These are phyloP conservation scores for Anoura caudifer DNA, from an alignment of 2,113 vertebrate species.

Conservation along the genomic window DNA sequence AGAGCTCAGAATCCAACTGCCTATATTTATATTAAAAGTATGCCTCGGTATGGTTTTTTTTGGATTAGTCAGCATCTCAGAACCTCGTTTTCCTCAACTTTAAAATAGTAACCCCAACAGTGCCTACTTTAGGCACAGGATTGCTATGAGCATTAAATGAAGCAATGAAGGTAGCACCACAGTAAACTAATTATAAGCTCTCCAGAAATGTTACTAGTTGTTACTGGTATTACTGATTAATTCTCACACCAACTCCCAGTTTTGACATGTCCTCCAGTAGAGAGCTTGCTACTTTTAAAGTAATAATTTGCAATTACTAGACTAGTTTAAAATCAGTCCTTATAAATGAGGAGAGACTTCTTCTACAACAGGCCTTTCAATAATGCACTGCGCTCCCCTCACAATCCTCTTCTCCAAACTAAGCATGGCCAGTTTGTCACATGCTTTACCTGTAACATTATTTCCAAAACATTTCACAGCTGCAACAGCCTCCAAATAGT, in stretches of 20 bases:
- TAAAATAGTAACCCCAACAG: not conserved
- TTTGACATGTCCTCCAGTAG: not conserved
- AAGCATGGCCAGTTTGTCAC: not conserved
- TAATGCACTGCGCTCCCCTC: not conserved
- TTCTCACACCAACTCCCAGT: not conserved
- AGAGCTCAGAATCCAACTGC: not conserved
- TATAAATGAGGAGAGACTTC: not conserved
- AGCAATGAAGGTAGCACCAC: not conserved
- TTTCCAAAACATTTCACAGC: not conserved
- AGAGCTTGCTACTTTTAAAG: not conserved
- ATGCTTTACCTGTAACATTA: not conserved
- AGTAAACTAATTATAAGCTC: not conserved
- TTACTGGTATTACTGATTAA: not conserved
- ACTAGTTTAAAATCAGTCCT: not conserved
- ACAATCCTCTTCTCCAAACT: not conserved
- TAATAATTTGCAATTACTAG: not conserved
- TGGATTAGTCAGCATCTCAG: not conserved
- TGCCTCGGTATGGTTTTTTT: not conserved
- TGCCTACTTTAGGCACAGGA: not conserved
- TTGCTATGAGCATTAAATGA: not conserved
- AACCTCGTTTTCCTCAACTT: not conserved
- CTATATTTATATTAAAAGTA: not conserved
- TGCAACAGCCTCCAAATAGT: not conserved
- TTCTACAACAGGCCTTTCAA: not conserved
- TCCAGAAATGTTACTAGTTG: not conserved